Percentiles rank a stretch among this genome's conserved stretches.
Evolutionary conservation across 2,888 invertebrate species (phyloP).

Genomic region (Idaea biselata): DNA sequence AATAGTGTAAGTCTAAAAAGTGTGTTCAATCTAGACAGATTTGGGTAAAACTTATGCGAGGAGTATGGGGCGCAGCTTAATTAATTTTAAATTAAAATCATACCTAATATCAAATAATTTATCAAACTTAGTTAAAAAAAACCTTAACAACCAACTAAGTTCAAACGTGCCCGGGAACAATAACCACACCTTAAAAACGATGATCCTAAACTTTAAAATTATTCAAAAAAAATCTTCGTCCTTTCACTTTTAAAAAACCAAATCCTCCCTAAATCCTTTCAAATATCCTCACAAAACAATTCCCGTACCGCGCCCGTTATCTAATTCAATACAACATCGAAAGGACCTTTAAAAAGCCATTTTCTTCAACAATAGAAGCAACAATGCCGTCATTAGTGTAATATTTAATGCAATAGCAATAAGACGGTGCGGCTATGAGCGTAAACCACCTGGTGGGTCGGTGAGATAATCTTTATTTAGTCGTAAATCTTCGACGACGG

Average conservation of each 20-base stretch:
- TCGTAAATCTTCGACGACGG: slow-evolving; percentile 42
- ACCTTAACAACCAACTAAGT: no score
- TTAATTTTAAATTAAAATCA: no score
- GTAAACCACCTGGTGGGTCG: not conserved
- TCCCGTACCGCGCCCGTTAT: not conserved
- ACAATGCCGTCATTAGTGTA: not conserved
- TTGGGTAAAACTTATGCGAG: no score
- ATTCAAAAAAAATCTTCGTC: not conserved
- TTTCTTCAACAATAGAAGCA: not conserved
- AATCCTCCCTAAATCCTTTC: not conserved
- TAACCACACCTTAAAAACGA: no score
- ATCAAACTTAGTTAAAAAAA: no score
- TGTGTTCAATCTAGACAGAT: no score
- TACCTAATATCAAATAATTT: no score
- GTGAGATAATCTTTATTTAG: slow-evolving; percentile 36
- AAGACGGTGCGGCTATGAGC: not conserved
- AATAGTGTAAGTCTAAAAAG: no score
- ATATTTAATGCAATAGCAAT: slow-evolving; percentile 4
- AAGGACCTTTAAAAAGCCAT: not conserved
- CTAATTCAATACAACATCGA: not conserved
- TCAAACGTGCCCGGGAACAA: no score
- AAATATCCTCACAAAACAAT: not conserved
- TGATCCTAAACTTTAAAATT: no score
- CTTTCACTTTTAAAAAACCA: not conserved
- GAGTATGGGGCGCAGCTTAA: no score